Percentiles rank a stretch among this genome's conserved stretches.
Evolutionary conservation across 2,888 invertebrate genomes (phyloP).

Genomic region (Polyommatus icarus): DNA sequence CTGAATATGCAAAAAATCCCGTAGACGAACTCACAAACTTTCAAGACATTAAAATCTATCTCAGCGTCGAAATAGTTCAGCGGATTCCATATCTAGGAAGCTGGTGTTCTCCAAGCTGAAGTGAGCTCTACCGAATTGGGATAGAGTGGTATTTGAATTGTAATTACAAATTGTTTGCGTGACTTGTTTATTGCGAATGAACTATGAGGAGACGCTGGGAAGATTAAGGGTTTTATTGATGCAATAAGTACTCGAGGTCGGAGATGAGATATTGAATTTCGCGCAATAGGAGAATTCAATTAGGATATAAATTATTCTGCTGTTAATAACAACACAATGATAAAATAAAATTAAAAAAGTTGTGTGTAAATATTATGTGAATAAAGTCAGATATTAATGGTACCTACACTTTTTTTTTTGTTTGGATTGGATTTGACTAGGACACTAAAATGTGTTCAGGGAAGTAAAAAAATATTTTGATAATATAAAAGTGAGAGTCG

Average conservation of each 20-base stretch:
- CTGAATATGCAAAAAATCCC: conserved; percentile 37
- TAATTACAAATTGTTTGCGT: conserved; percentile 6
- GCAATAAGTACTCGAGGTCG: conserved; percentile 63
- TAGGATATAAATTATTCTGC: conserved; percentile 18
- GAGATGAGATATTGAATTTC: conserved; percentile 40
- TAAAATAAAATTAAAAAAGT: too few species aligned
- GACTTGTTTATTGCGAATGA: conserved; percentile 28
- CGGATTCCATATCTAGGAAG: conserved; percentile 35
- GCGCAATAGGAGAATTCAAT: conserved; percentile 38
- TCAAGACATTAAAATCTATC: conserved; percentile 53
- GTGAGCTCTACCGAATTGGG: conserved; percentile 33
- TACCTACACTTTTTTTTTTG: too few species aligned
- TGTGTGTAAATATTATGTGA: too few species aligned
- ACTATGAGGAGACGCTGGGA: conserved; percentile 21
- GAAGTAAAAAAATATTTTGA: too few species aligned
- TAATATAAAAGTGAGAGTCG: background rate
- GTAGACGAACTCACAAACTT: conserved; percentile 44
- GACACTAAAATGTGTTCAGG: too few species aligned
- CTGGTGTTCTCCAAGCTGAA: background rate
- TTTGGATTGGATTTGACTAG: too few species aligned
- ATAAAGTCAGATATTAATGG: too few species aligned
- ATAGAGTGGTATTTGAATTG: conserved; percentile 32
- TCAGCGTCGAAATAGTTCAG: conserved; percentile 46
- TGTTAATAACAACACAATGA: background rate
- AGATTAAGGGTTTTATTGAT: conserved; percentile 59